Conservation (phyloP, 2,888 invertebrate genomes). For the Caenorhabditis zanzibari region DNA sequence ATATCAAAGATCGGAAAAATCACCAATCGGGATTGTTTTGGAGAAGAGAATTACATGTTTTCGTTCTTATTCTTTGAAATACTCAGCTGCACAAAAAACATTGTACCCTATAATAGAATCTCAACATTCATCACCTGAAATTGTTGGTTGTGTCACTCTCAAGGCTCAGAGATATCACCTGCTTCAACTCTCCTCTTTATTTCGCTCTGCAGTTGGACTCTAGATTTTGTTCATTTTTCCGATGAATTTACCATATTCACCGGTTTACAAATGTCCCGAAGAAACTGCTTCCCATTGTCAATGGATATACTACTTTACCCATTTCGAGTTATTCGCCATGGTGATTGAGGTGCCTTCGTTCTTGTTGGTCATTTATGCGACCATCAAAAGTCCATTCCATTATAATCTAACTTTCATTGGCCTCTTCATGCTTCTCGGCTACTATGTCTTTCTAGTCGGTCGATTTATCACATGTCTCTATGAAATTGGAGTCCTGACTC, state of each 20-base stretch:
- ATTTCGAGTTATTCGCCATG: conserved; percentile 51
- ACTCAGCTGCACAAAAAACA: conserved; percentile 33
- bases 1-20: neutral
- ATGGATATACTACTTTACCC: conserved; percentile 33
- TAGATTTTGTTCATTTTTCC: neutral
- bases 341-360: conserved; percentile 34
- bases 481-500: conserved; percentile 45
- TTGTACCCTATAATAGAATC: conserved; percentile 34
- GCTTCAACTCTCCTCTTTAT: neutral
- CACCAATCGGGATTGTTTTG: neutral
- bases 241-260: conserved; percentile 54
- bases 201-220: neutral
- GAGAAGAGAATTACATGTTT: conserved; percentile 1
- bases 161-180: conserved; percentile 3
- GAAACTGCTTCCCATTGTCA: conserved; percentile 38
- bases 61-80: conserved; percentile 8
- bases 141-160: conserved; percentile 6
- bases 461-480: conserved; percentile 49
- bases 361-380: conserved; percentile 33
- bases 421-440: conserved; percentile 45
- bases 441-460: conserved; percentile 42
- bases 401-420: conserved; percentile 54
- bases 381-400: conserved; percentile 54
- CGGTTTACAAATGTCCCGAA: conserved; percentile 39
- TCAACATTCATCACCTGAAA: conserved; percentile 12